These are phyloP conservation scores for Percopsis transmontana DNA, from an alignment of 2,113 vertebrate genomes.

Conservation along the genomic window DNA sequence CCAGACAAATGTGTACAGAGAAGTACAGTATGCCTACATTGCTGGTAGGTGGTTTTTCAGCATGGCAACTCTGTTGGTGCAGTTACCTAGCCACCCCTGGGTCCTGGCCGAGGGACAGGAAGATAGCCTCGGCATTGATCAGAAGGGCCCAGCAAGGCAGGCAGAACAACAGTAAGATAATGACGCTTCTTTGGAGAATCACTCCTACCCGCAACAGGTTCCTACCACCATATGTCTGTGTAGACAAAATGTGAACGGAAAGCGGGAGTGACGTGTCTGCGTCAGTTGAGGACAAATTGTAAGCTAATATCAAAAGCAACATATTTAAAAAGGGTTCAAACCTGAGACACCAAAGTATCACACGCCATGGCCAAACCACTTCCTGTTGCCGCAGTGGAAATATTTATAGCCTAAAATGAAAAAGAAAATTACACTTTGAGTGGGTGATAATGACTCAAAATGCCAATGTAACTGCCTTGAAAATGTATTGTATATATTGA, in stretches of 20 bases:
- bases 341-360: constrained; percentile 93
- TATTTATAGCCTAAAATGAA: constrained; percentile 83
- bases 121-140: constrained; percentile 83
- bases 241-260: not conserved
- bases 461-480: not conserved
- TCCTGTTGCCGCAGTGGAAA: constrained; percentile 84
- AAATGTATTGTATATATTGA: not conserved
- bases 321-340: constrained; percentile 50
- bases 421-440: constrained; percentile 21
- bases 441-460: constrained; percentile 1
- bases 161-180: constrained; percentile 88
- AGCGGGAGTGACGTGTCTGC: too few relatives aligned
- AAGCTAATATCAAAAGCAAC: not conserved
- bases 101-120: constrained; percentile 83
- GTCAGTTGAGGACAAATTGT: not conserved
- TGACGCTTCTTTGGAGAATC: constrained; percentile 84
- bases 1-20: too few relatives aligned
- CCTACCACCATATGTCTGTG: constrained; percentile 84
- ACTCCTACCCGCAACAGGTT: constrained; percentile 86
- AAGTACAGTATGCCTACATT: not conserved
- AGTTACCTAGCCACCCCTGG: constrained; percentile 84
- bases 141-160: constrained; percentile 92
- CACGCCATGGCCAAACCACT: constrained; percentile 85
- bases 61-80: not conserved
- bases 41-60: not conserved